phyloP scores from a whole-genome alignment of 2,888 invertebrate genomes.

The Ormyrus nitidulus region DNA sequence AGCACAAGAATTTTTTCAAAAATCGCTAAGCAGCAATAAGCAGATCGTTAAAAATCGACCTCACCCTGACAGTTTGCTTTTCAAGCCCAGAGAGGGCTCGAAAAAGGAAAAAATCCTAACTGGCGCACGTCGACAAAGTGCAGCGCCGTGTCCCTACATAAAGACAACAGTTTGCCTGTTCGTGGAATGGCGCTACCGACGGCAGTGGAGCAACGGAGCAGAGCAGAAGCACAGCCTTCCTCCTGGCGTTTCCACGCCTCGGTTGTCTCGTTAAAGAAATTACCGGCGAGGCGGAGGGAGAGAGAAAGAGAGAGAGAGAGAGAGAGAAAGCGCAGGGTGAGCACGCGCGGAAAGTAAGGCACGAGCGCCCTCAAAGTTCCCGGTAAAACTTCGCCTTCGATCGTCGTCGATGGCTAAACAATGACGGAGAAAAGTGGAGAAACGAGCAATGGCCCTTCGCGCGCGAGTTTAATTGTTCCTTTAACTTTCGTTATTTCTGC shows the following conservation, averaged over 20 bases:
- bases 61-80: background rate
- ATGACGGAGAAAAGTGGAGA: conserved; percentile 4
- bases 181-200: background rate
- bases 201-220: background rate
- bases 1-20: too few species aligned
- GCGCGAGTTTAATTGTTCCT: conserved; percentile 63
- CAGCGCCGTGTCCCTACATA: conserved; percentile 1
- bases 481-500: conserved; percentile 63
- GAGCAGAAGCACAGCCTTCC: background rate
- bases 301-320: background rate
- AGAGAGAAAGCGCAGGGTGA: conserved; percentile 9
- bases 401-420: conserved; percentile 56
- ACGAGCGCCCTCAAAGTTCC: conserved; percentile 20
- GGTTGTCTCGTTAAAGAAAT: conserved; percentile 61
- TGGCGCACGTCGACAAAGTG: background rate
- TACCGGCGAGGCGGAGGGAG: conserved; percentile 53
- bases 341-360: conserved; percentile 18
- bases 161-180: conserved; percentile 39
- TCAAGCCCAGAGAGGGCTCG: background rate
- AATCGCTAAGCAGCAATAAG: background rate
- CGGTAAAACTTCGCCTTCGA: conserved; percentile 43
- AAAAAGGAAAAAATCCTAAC: background rate
- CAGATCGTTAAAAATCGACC: background rate
- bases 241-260: conserved; percentile 53
- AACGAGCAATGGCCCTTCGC: conserved; percentile 29